Evolutionary conservation across 2,888 invertebrate genomes (phyloP), one percentile per base, ranked within the genome.

Genomic region (Rhagonycha fulva): DNA sequence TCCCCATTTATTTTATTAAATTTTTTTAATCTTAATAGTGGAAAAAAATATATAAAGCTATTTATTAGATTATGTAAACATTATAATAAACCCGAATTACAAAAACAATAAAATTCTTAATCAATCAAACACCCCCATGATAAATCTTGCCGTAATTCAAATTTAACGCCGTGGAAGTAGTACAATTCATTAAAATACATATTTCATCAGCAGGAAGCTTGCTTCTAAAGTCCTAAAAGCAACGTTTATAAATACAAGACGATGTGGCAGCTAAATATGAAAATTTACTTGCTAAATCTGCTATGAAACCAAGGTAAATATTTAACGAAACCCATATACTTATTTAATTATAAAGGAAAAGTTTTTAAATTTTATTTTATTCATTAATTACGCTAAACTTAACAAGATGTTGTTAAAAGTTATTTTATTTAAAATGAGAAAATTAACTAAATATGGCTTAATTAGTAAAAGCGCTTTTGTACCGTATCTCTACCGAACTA

Each of bases 171-270:
- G 23, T 71, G 68, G 47, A 72, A 72, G 72, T 72, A 67, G 66
- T 47, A 67, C 72, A 72, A 60, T 72, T 72, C 72, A 72, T 72
- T 72, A 60, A 66, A 72, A 68, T 47, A 72, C 72, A 72, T 72
- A 72, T 72, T 72, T 72, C 72, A 72, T 72, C 67, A 72, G 60
- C 67, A 72, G 66, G 72, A 72, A 68, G 72, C 32, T 60, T 26
- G 62, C 47, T 60, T 24, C 26, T 61, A 72, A 72, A 60, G 67
- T 67, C 67, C 72, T 60, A 67, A 72, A 47, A 68, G 72, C 67
- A 72, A 61, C 68, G 71, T 23, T 72, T 72, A 72, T 72, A 72
- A 72, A 72, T 72, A 72, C 47, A 72, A 67, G 67, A 47, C 60
- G 67, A 72, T 26, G 72, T 67, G 47, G 67, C 68, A 68, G 32